Conservation (phyloP, 2,888 invertebrate species). For the Sphaerophoria rueppellii region DNA sequence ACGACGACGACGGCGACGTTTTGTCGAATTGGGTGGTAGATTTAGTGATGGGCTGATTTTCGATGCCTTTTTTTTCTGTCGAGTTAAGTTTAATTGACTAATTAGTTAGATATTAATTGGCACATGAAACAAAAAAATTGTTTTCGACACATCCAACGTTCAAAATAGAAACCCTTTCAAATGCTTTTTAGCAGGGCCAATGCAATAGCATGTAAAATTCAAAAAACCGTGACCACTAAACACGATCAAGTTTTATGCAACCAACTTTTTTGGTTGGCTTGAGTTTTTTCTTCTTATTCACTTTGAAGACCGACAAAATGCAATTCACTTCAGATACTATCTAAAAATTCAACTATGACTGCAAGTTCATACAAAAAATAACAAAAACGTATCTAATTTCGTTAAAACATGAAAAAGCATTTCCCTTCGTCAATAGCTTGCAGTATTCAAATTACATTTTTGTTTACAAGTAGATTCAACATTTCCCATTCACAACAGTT, state of each 20-base stretch:
- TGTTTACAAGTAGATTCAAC: conserved; percentile 53
- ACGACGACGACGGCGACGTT: conserved; percentile 2
- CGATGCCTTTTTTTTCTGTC: neutral
- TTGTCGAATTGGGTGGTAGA: conserved; percentile 32
- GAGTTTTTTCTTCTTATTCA: conserved; percentile 37
- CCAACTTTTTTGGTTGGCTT: neutral
- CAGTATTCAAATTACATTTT: conserved; percentile 27
- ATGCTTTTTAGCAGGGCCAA: neutral
- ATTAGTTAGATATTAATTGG: conserved; percentile 4
- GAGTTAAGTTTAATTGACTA: conserved; percentile 11
- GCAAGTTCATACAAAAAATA: neutral
- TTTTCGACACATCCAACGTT: conserved; percentile 1
- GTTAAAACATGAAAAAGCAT: conserved; percentile 12
- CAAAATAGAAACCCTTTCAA: conserved; percentile 10
- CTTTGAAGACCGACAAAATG: conserved; percentile 43
- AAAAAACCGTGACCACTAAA: conserved; percentile 32
- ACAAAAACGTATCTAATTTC: conserved; percentile 14
- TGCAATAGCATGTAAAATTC: neutral
- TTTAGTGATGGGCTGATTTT: neutral
- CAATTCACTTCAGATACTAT: conserved; percentile 29
- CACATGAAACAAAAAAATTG: neutral
- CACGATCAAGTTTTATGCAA: conserved; percentile 14
- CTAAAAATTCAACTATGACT: conserved; percentile 5
- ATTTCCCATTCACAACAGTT: conserved; percentile 24
- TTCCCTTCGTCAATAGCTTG: conserved; percentile 42